Evolutionary conservation across 1,140 invertebrate species (phyloP).

Genomic region (Ridgeia piscesae): DNA sequence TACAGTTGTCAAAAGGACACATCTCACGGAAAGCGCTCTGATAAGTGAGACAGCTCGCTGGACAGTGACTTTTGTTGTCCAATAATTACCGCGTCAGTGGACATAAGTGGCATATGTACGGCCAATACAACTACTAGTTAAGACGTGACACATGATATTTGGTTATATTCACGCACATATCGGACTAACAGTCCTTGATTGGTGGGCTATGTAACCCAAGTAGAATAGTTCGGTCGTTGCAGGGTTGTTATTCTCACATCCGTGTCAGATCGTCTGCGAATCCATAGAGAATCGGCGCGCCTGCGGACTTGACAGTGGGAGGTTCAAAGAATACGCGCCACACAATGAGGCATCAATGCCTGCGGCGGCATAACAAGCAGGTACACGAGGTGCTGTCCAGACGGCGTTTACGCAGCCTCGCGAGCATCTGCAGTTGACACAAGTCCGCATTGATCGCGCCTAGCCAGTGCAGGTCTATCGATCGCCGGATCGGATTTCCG

Average conservation of each 20-base stretch:
- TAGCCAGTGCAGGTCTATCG: not conserved
- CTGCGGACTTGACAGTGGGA: not conserved
- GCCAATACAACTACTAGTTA: not conserved
- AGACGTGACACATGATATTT: not conserved
- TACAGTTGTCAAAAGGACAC: not conserved
- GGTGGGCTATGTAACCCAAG: not conserved
- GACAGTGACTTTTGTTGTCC: constrained; percentile 4
- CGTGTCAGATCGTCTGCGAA: not conserved
- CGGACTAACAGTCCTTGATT: not conserved
- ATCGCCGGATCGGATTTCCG: not conserved
- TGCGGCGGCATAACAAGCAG: not conserved
- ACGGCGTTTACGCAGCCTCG: not conserved
- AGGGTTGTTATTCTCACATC: not conserved
- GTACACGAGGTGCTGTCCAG: not conserved
- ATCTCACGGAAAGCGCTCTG: not conserved
- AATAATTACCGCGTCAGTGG: not conserved
- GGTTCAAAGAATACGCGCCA: not conserved
- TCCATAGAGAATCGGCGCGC: not conserved
- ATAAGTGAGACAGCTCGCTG: not conserved
- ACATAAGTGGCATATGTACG: not conserved
- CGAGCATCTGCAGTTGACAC: not conserved
- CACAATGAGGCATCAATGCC: not conserved
- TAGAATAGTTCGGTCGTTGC: not conserved
- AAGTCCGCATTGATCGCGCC: not conserved
- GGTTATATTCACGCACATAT: not conserved